A percentile compares a stretch with the other conserved stretches of the same genome.
Conservation (phyloP, 2,888 invertebrate species). For the Melinaea marsaeus region DNA sequence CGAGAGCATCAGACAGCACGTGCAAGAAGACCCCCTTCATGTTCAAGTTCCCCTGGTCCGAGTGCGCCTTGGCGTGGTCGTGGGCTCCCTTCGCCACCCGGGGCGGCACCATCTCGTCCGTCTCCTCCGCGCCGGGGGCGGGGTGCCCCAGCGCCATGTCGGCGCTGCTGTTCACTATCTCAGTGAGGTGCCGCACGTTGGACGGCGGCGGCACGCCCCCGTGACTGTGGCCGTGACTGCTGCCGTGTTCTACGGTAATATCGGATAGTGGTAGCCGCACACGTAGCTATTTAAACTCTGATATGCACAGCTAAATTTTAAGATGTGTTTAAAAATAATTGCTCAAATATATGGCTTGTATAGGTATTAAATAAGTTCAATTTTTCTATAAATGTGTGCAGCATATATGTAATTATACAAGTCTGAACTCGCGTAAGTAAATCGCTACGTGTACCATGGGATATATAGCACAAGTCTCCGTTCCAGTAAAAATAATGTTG, state of each 20-base stretch:
- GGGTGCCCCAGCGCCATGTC: slow-evolving; percentile 70
- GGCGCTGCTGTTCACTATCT: slow-evolving; percentile 71
- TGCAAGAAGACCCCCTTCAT: slow-evolving; percentile 99
- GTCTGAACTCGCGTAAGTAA: too few species aligned
- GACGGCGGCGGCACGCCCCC: slow-evolving; percentile 74
- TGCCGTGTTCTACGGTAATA: slow-evolving; percentile 82
- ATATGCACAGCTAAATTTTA: too few species aligned
- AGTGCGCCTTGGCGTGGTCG: slow-evolving; percentile 53
- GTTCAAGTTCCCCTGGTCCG: slow-evolving; percentile 91
- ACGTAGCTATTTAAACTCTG: too few species aligned
- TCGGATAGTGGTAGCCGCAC: too few species aligned
- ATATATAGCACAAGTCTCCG: too few species aligned
- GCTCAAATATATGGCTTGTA: too few species aligned
- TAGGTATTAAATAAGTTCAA: too few species aligned
- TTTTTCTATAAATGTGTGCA: too few species aligned
- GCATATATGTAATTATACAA: too few species aligned
- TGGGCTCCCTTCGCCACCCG: slow-evolving; percentile 49
- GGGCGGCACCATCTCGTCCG: slow-evolving; percentile 70
- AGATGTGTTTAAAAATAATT: too few species aligned
- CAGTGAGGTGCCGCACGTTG: slow-evolving; percentile 68
- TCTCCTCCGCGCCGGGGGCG: slow-evolving; percentile 66
- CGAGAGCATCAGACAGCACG: slow-evolving; percentile 97
- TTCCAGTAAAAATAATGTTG: too few species aligned
- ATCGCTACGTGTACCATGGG: too few species aligned
- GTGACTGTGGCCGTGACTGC: slow-evolving; percentile 82